Evolutionary conservation across 2,797 vertebrate species (phyloP), one percentile per base, ranked within the genome.

Genomic region (Choloepus didactylus): DNA sequence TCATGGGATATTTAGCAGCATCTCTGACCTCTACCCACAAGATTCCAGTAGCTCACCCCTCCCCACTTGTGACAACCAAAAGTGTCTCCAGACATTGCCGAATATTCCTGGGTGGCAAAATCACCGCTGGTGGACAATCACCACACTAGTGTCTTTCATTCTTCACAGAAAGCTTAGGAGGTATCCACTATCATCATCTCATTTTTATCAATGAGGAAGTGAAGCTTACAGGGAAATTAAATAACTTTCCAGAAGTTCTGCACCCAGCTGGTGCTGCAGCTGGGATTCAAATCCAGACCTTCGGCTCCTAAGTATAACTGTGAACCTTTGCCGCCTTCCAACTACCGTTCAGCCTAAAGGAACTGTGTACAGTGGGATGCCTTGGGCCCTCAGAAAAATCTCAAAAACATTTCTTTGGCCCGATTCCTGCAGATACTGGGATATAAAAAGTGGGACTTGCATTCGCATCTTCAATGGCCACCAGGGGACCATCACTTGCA

Each of bases 351-450:
- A 73, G n/a, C 38, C 41, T 92, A 87, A 62, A 95, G n/a, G 6
- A 92, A 77, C 9, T 5, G 64, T 62, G 2, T 18, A 16, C 0
- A 41, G 3, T 46, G 62, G 35, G 72, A 87, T 56, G 10, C 27
- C 14, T 35, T 87, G 64, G 44, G 35, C 21, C 38, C 38, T 96
- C 41, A 77, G 60, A 89, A 95, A 95, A 91, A 82, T 69, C 79
- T 89, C 70, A 87, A 80, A 67, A 66, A 21, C 0, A 0, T 66
- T 23, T 29, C 83, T 82, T 80, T n/a, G 27, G 16, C 0, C 0
- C 49, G 9, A 85, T 84, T 96, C 76, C 54, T 97, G 56, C 56
- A 99, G 99, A 96, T 99, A 98, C 95, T 99, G 99, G 99, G 98
- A 98, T 89, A 91, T 99, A 87, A 97, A 96, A 96, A 99, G 98